Evolutionary conservation across 2,113 vertebrate genomes (phyloP).

Genomic region (Octodon degus): DNA sequence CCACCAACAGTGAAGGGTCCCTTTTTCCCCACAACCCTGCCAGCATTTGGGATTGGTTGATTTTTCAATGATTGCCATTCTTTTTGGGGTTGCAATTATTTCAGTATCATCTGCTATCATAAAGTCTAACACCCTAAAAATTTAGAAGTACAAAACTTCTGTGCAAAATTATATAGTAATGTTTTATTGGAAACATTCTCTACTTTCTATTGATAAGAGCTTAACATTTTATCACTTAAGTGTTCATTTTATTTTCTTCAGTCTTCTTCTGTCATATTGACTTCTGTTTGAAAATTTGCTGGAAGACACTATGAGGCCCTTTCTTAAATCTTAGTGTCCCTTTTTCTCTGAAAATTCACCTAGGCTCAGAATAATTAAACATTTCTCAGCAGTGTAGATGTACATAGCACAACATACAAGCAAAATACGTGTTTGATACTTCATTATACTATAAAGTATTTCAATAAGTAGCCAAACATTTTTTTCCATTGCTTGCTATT

Average conservation of each 20-base stretch:
- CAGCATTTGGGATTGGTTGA: too few relatives aligned
- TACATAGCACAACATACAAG: not conserved
- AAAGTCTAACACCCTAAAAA: not conserved
- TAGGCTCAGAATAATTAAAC: not conserved
- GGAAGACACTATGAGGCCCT: not conserved
- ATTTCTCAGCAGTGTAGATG: not conserved
- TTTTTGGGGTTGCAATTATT: not conserved
- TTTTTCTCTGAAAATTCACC: not conserved
- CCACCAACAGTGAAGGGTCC: too few relatives aligned
- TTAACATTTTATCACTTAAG: not conserved
- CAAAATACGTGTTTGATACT: conserved; percentile 26
- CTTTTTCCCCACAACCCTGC: too few relatives aligned
- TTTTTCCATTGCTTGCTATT: not conserved
- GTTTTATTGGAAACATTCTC: not conserved
- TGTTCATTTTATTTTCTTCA: not conserved
- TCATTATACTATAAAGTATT: not conserved
- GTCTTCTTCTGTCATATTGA: not conserved
- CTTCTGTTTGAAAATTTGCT: not conserved
- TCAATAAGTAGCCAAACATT: not conserved
- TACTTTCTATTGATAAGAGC: not conserved
- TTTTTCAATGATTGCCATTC: too few relatives aligned
- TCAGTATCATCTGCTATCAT: not conserved
- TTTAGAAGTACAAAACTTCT: not conserved
- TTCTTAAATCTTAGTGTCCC: not conserved
- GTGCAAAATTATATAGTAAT: not conserved